A percentile compares a stretch with the other conserved stretches of the same genome.
Evolutionary conservation across 1,140 invertebrate species (phyloP).

Genomic region (Hetaerina americana): DNA sequence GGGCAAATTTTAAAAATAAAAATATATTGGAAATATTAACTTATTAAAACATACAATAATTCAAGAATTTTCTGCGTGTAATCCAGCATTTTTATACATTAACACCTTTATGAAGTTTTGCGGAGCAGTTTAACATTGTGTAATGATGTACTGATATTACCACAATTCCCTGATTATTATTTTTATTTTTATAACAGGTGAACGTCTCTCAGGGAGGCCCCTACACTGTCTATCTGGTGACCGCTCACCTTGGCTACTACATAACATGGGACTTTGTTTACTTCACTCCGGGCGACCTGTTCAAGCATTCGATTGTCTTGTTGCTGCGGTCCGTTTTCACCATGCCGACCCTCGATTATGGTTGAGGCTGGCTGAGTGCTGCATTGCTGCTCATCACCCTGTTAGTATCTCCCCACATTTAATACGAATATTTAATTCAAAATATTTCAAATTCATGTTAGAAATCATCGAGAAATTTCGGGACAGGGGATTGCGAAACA

Average conservation of each 20-base stretch:
- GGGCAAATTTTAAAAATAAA: too few relatives aligned
- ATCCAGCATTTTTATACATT: too few relatives aligned
- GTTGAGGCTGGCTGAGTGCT: constrained; percentile 87
- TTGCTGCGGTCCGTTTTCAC: constrained; percentile 66
- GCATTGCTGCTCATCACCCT: constrained; percentile 55
- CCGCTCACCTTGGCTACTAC: constrained; percentile 69
- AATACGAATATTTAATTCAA: constrained; percentile 2
- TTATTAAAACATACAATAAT: too few relatives aligned
- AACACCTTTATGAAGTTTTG: too few relatives aligned
- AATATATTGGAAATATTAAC: too few relatives aligned
- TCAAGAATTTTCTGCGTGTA: too few relatives aligned
- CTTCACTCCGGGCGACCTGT: constrained; percentile 64
- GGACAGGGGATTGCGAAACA: too few relatives aligned
- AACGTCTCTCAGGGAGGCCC: constrained; percentile 34
- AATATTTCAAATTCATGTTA: not conserved
- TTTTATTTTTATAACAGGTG: too few relatives aligned
- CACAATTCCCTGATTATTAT: too few relatives aligned
- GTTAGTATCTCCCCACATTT: constrained; percentile 29
- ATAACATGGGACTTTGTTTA: constrained; percentile 80
- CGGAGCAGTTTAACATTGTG: too few relatives aligned
- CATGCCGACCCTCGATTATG: constrained; percentile 81
- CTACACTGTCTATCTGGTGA: constrained; percentile 44
- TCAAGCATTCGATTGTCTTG: constrained; percentile 82
- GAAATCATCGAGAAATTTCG: not conserved
- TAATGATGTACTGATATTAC: too few relatives aligned